Evolutionary conservation across 2,888 invertebrate genomes (phyloP), one percentile per base, ranked within the genome.

Genomic region (Invenusta paracnida): DNA sequence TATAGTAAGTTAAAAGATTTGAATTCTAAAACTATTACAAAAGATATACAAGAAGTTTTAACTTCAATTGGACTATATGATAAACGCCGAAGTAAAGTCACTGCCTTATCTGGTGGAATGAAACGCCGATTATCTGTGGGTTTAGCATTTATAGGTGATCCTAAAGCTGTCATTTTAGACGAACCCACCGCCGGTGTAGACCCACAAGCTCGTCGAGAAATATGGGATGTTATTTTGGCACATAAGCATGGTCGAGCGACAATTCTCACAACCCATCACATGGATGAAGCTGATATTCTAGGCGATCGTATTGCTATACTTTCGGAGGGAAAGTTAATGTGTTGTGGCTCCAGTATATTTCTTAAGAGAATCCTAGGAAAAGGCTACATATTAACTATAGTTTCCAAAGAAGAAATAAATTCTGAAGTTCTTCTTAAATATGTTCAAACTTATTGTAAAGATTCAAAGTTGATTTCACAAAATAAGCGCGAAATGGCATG

Each of bases 141-240:
- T 85, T 94, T 96, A 67, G 96, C 96, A 0, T 96, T 97, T 89
- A 94, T 96, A 82, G 95, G 94, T 0, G 93, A 93, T 0, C 94
- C 95, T 0, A 92, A 92, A 83, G 87, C 89, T 87, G 94, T 95
- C 23, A 94, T 95, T 87, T 92, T 96, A 73, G 96, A 96, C 91
- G 96, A 96, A 89, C 96, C 96, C 0, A 95, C 95, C 5, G 94
- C 95, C 13, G 95, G 91, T n/a, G 95, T 96, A 0, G 96, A 96
- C 91, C 95, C 95, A 0, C 94, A 94, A 87, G 95, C 96, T 0
- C 93, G 96, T n/a, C 93, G 95, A 30, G 92, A 93, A 90, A 95
- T 95, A 89, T 95, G 95, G 95, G 93, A 94, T 29, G 92, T 95
- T 89, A 93, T 95, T 87, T 92, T 94, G 87, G 94, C 93, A 88